These are phyloP conservation scores for Stomatorhinus ivindoensis DNA, from an alignment of 2,113 vertebrate genomes.

Conservation along the genomic window DNA sequence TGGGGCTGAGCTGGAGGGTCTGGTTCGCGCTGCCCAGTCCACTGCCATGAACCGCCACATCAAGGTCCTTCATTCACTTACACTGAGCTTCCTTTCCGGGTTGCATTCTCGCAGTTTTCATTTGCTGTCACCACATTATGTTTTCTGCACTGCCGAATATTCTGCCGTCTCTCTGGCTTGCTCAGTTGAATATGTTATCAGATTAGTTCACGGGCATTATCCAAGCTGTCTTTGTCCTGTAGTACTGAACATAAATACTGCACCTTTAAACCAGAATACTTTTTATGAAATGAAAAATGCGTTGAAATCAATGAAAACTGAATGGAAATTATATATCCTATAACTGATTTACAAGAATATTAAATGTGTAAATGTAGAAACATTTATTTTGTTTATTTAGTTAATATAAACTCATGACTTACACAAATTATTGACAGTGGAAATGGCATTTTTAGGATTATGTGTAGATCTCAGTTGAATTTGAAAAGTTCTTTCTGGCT, in stretches of 20 bases:
- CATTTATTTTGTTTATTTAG: not conserved
- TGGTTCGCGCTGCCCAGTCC: slow-evolving; percentile 92
- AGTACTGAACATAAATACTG: not conserved
- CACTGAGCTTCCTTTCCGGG: not conserved
- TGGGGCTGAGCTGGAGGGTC: slow-evolving; percentile 88
- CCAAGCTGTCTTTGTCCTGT: not conserved
- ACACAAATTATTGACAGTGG: not conserved
- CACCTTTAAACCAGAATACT: not conserved
- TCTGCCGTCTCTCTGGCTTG: not conserved
- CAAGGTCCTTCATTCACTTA: slow-evolving; percentile 63
- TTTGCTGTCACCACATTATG: not conserved
- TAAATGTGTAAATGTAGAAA: not conserved
- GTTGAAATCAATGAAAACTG: not conserved
- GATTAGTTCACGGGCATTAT: not conserved
- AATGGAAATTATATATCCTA: not conserved
- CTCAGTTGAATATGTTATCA: not conserved
- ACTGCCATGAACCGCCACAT: slow-evolving; percentile 99
- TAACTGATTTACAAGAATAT: not conserved
- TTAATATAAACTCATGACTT: not conserved
- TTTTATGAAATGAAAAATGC: not conserved
- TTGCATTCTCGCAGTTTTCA: not conserved
- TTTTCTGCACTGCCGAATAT: not conserved
- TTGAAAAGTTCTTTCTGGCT: not conserved
- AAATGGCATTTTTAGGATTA: not conserved
- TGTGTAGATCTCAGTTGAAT: not conserved